Conservation (phyloP, 1,140 invertebrate species). For the Drosophila virilis region DNA sequence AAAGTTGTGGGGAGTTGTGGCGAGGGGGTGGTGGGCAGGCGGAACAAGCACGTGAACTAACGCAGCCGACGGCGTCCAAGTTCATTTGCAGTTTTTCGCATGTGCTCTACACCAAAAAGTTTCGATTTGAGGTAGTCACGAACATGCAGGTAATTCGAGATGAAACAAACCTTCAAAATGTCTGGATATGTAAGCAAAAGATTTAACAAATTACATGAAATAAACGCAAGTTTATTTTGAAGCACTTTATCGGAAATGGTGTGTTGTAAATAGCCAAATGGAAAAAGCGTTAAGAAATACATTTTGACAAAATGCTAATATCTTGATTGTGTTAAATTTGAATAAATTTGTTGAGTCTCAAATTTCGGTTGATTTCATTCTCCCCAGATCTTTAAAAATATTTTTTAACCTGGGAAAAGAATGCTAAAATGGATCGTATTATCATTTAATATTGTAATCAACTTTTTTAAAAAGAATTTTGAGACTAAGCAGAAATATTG, state of each 20-base stretch:
- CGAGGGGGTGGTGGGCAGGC: background rate
- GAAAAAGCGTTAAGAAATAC: background rate
- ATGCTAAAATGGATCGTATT: too few species aligned
- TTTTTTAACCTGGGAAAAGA: too few species aligned
- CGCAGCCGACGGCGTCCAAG: slow-evolving; percentile 45
- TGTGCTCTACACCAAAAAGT: slow-evolving; percentile 28
- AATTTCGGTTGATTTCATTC: too few species aligned
- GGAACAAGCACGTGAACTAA: slow-evolving; percentile 22
- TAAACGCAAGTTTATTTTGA: slow-evolving; percentile 1
- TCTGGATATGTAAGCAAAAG: background rate
- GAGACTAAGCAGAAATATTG: too few species aligned
- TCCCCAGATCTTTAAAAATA: too few species aligned
- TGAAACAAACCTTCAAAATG: slow-evolving; percentile 18
- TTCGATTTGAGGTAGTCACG: slow-evolving; percentile 26
- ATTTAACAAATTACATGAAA: slow-evolving; percentile 5
- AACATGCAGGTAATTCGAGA: slow-evolving; percentile 36
- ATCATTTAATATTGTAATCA: too few species aligned
- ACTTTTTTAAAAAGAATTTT: too few species aligned
- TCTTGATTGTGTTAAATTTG: too few species aligned
- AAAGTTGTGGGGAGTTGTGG: background rate
- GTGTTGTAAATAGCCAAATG: background rate
- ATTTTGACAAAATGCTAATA: background rate
- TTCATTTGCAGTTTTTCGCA: slow-evolving; percentile 72
- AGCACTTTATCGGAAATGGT: background rate
- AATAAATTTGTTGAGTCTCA: too few species aligned